Evolutionary conservation across 2,797 vertebrate genomes (phyloP), one percentile per base, ranked within the genome.

Genomic region (Danio aesculapii): DNA sequence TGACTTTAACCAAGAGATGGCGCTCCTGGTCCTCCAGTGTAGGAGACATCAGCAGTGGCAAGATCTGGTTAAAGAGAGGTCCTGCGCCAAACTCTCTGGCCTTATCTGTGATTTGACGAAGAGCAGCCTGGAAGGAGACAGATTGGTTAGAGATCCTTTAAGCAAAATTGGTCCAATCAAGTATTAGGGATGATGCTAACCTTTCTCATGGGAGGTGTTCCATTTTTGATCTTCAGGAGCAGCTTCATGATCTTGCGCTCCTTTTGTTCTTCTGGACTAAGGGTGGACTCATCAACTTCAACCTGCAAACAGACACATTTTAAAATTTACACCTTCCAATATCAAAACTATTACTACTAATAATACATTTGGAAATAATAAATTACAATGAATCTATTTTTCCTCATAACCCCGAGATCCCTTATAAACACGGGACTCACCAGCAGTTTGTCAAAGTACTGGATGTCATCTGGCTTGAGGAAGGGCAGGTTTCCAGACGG

Each of bases 171-270:
- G 16, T 39, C 10, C 7, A 30, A 16, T 41, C 7, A 53, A 21
- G 19, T 52, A 6, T 50, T 6, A 78, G 50, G 39, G 13, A 41
- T 10, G 6, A 64, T 13, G 14, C 81, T 62, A 80, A 96, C 98
- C 94, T 99, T 99, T 77, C 98, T 96, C 98, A 99, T 99, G 66
- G 98, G 98, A 67, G 98, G 98, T 0, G 98, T 99, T 84, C 98
- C 98, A 67, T 99, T 99, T 90, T 99, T 99, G 81, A 99, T 99
- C 92, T 99, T 99, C 88, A 99, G 90, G 84, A 99, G 95, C 70
- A 99, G 90, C 84, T 99, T 99, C 98, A 99, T 99, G 87, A 99
- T 99, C 94, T 99, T 99, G 86, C 98, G 95, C 84, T 99, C 98
- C 79, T 99, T 99, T 87, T 99, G 98, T 69, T 99, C 98, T 88